phyloP scores from a whole-genome alignment of 2,797 vertebrate genomes.

The Sternarchorhynchus goeldii region DNA sequence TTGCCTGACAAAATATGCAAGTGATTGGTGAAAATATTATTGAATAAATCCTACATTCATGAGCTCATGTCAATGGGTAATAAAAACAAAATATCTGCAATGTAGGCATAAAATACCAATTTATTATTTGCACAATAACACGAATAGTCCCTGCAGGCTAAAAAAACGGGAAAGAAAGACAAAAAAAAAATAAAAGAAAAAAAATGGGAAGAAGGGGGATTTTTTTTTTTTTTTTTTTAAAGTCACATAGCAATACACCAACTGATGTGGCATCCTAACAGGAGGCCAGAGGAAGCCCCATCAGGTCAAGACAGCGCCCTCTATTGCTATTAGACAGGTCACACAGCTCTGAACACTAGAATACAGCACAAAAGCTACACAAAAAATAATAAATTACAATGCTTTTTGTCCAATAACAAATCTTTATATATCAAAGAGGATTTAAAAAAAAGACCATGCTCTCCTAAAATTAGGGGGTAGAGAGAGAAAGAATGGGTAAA shows the following conservation, averaged over 20 bases:
- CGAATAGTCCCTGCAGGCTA: constrained; percentile 97
- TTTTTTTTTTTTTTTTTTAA: too few species aligned
- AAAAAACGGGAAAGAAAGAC: constrained; percentile 74
- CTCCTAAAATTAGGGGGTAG: constrained; percentile 72
- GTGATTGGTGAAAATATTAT: too few species aligned
- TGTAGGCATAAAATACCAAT: constrained; percentile 93
- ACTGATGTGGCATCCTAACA: constrained; percentile 72
- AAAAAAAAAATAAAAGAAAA: constrained; percentile 57
- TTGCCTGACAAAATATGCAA: too few species aligned
- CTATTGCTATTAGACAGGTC: constrained; percentile 88
- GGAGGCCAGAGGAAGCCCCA: constrained; percentile 66
- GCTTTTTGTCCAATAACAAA: constrained; percentile 81
- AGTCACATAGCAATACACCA: constrained; percentile 80
- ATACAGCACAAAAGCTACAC: constrained; percentile 81
- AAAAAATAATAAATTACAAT: constrained; percentile 80
- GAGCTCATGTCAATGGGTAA: neutral
- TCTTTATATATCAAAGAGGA: constrained; percentile 78
- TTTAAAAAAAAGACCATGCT: constrained; percentile 76
- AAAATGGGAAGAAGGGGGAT: constrained; percentile 5
- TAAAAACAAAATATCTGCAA: constrained; percentile 30
- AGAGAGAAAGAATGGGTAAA: constrained; percentile 68
- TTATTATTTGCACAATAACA: constrained; percentile 97
- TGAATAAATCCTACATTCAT: neutral
- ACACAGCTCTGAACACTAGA: constrained; percentile 89
- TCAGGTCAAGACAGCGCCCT: constrained; percentile 81